Evolutionary conservation across 2,888 invertebrate genomes (phyloP).

Genomic region (Arenicola marina): DNA sequence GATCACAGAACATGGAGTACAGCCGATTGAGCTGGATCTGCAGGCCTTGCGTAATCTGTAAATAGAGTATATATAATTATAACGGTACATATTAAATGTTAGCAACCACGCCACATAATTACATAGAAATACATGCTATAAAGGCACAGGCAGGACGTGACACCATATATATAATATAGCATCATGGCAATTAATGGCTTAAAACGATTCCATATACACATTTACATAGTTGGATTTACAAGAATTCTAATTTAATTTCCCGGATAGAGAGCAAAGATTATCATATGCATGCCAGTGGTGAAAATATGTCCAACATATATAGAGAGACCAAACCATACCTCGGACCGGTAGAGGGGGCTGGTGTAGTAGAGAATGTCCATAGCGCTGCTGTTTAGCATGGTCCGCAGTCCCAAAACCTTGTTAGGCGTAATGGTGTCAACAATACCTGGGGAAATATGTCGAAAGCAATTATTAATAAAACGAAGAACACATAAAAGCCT

Average conservation of each 20-base stretch:
- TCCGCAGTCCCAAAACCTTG: slow-evolving; percentile 69
- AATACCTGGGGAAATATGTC: slow-evolving; percentile 61
- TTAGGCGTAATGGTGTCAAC: slow-evolving; percentile 73
- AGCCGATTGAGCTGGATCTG: slow-evolving; percentile 69
- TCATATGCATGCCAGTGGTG: no score
- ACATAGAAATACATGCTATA: no score
- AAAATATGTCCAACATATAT: background rate
- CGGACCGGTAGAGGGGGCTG: slow-evolving; percentile 72
- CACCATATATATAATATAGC: no score
- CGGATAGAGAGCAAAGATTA: no score
- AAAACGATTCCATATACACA: no score
- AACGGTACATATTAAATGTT: background rate
- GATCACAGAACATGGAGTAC: slow-evolving; percentile 69
- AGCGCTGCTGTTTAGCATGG: slow-evolving; percentile 71
- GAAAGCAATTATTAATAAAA: background rate
- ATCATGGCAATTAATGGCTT: no score
- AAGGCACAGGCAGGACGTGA: no score
- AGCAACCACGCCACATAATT: no score
- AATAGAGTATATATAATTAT: background rate
- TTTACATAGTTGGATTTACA: no score
- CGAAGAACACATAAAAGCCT: slow-evolving; percentile 11
- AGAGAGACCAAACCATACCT: slow-evolving; percentile 66
- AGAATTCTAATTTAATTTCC: no score
- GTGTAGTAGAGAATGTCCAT: slow-evolving; percentile 78
- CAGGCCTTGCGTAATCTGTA: slow-evolving; percentile 68